A percentile compares a stretch with the other conserved stretches of the same genome.
Conservation (phyloP, 2,113 vertebrate species). For the Carassius carassius region DNA sequence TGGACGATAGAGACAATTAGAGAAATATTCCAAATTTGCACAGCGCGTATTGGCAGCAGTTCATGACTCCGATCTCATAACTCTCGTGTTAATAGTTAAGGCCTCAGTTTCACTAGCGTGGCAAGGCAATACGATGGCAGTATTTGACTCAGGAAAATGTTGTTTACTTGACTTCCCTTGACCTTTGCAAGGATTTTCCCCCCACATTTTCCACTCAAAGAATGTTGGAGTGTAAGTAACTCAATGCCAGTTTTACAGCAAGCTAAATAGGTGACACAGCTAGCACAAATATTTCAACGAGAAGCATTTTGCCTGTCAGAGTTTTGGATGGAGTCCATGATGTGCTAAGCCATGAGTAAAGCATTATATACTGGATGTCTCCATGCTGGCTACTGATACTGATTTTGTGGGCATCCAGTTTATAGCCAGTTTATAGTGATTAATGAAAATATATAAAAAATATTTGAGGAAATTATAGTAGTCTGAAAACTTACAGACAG, state of each 20-base stretch:
- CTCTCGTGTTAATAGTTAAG: conserved; percentile 65
- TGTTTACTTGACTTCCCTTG: conserved; percentile 79
- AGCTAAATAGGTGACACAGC: conserved; percentile 60
- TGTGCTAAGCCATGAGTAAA: conserved; percentile 10
- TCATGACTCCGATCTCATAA: conserved; percentile 64
- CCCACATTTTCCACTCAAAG: conserved; percentile 68
- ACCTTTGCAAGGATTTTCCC: conserved; percentile 65
- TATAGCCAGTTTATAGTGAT: no score
- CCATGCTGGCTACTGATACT: not conserved
- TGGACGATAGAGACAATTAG: not conserved
- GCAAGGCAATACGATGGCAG: conserved; percentile 71
- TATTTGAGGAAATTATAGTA: not conserved
- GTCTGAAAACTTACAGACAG: not conserved
- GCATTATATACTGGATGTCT: conserved; percentile 5
- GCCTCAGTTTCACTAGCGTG: conserved; percentile 69
- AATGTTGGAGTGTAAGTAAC: conserved; percentile 71
- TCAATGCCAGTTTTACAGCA: conserved; percentile 72
- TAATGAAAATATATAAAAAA: not conserved
- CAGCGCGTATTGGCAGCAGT: conserved; percentile 55
- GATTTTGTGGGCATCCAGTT: not conserved
- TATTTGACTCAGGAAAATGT: conserved; percentile 78
- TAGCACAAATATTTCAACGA: conserved; percentile 57
- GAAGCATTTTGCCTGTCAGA: conserved; percentile 40
- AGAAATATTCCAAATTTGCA: conserved; percentile 15
- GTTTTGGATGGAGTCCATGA: conserved; percentile 30